Conservation (phyloP, 1,140 invertebrate genomes). For the Drosophila lacertosa region DNA sequence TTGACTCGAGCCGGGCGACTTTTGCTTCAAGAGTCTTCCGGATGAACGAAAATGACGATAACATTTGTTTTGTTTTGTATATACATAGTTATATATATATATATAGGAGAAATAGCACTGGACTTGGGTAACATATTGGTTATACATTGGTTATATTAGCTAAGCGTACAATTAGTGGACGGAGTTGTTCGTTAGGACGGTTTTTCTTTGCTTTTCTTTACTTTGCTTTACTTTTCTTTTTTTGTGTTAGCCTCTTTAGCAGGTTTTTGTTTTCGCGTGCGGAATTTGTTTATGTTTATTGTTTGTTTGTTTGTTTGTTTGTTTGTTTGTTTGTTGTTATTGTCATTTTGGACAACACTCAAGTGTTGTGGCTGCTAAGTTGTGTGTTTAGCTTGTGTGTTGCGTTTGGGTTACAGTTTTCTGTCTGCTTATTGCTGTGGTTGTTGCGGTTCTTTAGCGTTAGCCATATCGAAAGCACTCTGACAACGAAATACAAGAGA, state of each 20-base stretch:
- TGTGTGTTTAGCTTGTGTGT: conserved; percentile 38
- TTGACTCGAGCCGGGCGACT: conserved; percentile 55
- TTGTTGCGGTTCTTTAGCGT: conserved; percentile 45
- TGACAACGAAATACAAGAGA: conserved; percentile 74
- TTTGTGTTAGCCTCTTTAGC: conserved; percentile 30
- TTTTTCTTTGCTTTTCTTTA: too few relatives aligned
- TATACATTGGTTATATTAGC: conserved; percentile 24
- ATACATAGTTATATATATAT: conserved; percentile 5
- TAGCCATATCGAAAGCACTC: conserved; percentile 74
- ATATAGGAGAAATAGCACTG: conserved; percentile 6
- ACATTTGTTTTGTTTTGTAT: conserved; percentile 7
- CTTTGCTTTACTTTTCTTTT: too few relatives aligned
- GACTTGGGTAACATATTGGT: conserved; percentile 7
- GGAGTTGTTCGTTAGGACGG: conserved; percentile 21
- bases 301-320: neutral
- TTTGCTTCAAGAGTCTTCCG: conserved; percentile 69
- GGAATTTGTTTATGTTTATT: conserved; percentile 9
- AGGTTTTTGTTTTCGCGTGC: conserved; percentile 1
- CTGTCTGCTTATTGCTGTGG: conserved; percentile 21
- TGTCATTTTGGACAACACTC: conserved; percentile 10
- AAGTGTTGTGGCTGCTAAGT: conserved; percentile 3
- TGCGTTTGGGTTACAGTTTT: conserved; percentile 31
- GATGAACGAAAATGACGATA: conserved; percentile 33
- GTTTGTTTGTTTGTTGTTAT: too few relatives aligned
- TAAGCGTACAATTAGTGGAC: conserved; percentile 36